Conservation (phyloP, 2,113 vertebrate genomes). For the Beaufortia kweichowensis region DNA sequence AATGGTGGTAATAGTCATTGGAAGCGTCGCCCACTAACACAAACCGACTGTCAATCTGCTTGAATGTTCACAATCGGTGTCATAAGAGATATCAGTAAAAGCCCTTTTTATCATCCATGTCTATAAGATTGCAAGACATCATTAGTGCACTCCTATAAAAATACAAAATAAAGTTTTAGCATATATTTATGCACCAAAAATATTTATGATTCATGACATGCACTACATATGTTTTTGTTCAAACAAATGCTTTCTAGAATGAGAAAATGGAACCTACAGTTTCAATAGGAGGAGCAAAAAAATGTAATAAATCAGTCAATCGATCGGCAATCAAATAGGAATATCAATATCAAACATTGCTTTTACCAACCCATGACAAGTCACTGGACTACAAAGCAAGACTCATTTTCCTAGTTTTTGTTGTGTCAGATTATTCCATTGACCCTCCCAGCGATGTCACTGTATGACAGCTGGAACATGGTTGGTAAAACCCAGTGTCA, state of each 20-base stretch:
- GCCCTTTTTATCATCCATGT: too few relatives aligned
- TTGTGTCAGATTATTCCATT: neutral
- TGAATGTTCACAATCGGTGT: neutral
- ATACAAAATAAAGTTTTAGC: too few relatives aligned
- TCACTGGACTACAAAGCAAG: neutral
- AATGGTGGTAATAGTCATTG: conserved; percentile 10
- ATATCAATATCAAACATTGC: neutral
- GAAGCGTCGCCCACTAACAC: neutral
- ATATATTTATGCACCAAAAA: too few relatives aligned
- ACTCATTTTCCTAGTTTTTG: neutral
- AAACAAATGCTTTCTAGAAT: too few relatives aligned
- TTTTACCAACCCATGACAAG: neutral
- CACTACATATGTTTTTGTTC: too few relatives aligned
- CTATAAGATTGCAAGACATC: too few relatives aligned
- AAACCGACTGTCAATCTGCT: neutral
- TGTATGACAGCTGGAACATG: conserved; percentile 25
- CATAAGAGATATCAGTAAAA: neutral
- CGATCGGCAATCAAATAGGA: too few relatives aligned
- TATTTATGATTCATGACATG: too few relatives aligned
- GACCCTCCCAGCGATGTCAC: neutral
- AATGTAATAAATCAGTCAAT: too few relatives aligned
- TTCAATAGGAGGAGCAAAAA: too few relatives aligned
- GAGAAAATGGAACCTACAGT: too few relatives aligned
- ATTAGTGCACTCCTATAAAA: too few relatives aligned
- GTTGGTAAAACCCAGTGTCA: neutral